Evolutionary conservation across 1,140 invertebrate genomes (phyloP).

Genomic region (Spodoptera litura): DNA sequence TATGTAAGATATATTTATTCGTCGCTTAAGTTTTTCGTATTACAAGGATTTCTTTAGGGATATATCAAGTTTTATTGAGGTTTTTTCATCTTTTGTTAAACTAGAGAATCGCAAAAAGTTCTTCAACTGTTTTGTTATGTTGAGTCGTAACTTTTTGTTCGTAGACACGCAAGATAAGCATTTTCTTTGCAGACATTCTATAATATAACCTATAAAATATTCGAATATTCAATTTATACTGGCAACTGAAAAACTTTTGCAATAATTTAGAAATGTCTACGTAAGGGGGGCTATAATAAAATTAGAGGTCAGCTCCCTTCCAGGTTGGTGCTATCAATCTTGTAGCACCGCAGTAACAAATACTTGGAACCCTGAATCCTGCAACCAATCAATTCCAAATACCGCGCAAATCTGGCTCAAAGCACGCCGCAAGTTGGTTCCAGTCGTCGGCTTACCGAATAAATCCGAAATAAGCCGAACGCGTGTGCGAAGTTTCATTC

Average conservation of each 20-base stretch:
- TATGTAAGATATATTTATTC: conserved; percentile 17
- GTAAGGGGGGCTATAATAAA: background rate
- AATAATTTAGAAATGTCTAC: background rate
- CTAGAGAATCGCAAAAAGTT: background rate
- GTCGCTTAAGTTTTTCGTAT: conserved; percentile 1
- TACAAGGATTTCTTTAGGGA: conserved; percentile 10
- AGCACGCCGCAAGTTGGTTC: conserved; percentile 40
- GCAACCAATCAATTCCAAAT: conserved; percentile 37
- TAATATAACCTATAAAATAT: background rate
- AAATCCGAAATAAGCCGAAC: conserved; percentile 39
- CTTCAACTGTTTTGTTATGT: background rate
- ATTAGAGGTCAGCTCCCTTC: background rate
- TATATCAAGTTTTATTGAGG: conserved; percentile 7
- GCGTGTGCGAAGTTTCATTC: conserved; percentile 31
- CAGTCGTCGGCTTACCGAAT: conserved; percentile 37
- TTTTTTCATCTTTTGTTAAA: conserved; percentile 13
- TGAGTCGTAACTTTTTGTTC: background rate
- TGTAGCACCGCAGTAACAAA: background rate
- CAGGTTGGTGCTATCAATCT: conserved; percentile 15
- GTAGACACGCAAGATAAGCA: conserved; percentile 6
- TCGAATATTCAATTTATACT: background rate
- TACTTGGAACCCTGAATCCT: conserved; percentile 28
- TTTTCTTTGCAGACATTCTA: background rate
- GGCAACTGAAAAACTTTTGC: background rate
- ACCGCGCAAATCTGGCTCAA: conserved; percentile 40